Evolutionary conservation across 2,888 invertebrate species (phyloP), one percentile per base, ranked within the genome.

Genomic region (Athalia circularis): DNA sequence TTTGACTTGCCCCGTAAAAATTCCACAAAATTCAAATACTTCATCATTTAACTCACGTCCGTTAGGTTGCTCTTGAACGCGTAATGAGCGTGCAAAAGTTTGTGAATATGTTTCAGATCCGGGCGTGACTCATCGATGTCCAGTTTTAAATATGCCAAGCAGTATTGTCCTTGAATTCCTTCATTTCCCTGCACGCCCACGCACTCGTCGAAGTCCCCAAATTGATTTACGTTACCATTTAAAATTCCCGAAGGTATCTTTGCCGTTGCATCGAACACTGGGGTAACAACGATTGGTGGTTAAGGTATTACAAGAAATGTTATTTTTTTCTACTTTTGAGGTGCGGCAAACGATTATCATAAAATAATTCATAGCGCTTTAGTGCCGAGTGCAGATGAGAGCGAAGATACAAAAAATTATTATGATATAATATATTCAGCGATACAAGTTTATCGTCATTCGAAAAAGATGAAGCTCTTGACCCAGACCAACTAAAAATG

Each of bases 211-310:
- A 93, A 94, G 89, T 95, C 94, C 0, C 95, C 95, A 72, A 93
- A 93, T 83, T 95, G 95, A 90, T 95, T 94, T 5, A 92, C 92
- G 84, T 95, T 95, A 8, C 95, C 95, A 84, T 92, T 94, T 29
- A 95, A 88, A 64, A 95, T 92, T 52, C 95, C 95, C 0, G 95
- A 92, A 0, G 95, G 93, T 5, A 93, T 91, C 88, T 95, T 95
- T 3, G 94, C 95, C 3, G 94, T 93, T n/a, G 95, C 93, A 87
- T 95, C 95, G 86, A 94, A 93, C 94, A 95, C 95, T 95, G 87
- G 79, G 89, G 87, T 47, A 64, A 3, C 15, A 45, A 15, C 45
- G 15, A 59, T 4, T 29, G 29, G 29, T 29, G 29, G 29, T 29
- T 29, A 29, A 29, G 29, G n/a, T n/a, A 54, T 29, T 29, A 29